Evolutionary conservation across 1,140 invertebrate genomes (phyloP).

Genomic region (Drosophila kurseongensis): DNA sequence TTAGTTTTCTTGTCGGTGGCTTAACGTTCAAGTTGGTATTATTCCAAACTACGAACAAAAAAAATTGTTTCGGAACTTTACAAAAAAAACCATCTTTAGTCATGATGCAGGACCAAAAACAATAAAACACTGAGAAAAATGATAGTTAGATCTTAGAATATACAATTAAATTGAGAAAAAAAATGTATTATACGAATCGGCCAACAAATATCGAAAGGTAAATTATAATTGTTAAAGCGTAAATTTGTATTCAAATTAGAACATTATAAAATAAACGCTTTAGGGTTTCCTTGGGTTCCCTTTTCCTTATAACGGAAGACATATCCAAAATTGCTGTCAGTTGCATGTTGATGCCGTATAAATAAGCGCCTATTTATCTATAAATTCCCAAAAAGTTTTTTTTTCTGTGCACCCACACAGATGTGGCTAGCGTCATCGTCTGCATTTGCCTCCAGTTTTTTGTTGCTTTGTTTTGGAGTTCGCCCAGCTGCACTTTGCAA

Average conservation of each 20-base stretch:
- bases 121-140: not conserved
- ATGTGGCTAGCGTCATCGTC: conserved; percentile 8
- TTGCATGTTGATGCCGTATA: too few species aligned
- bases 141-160: too few species aligned
- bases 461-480: conserved; percentile 9
- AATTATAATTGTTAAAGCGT: too few species aligned
- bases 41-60: conserved; percentile 34
- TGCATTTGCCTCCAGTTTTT: conserved; percentile 17
- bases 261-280: too few species aligned
- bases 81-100: conserved; percentile 16
- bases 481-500: conserved; percentile 57
- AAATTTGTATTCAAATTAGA: too few species aligned
- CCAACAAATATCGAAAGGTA: too few species aligned
- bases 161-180: too few species aligned
- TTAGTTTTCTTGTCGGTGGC: conserved; percentile 20
- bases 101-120: conserved; percentile 13
- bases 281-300: too few species aligned
- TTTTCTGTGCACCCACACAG: conserved; percentile 10
- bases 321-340: too few species aligned
- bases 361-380: too few species aligned
- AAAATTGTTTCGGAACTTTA: conserved; percentile 34
- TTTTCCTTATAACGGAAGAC: too few species aligned
- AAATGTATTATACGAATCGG: too few species aligned
- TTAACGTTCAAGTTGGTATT: conserved; percentile 45
- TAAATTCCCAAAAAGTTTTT: not conserved